These are phyloP conservation scores for Cataglyphis altisquamis DNA, from an alignment of 2,888 invertebrate species.

Conservation along the genomic window DNA sequence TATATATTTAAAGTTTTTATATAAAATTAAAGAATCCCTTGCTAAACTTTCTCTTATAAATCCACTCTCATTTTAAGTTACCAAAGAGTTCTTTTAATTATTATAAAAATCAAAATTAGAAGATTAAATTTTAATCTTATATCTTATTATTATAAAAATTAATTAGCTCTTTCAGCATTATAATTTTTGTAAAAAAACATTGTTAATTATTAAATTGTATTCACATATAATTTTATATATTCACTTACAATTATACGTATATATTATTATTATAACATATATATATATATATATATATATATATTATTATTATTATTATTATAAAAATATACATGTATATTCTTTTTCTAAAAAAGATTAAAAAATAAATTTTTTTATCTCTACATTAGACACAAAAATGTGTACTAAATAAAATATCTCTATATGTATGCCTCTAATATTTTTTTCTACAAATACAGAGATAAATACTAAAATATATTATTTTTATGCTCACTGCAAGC, in stretches of 20 bases:
- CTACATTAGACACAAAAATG: background rate
- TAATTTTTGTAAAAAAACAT: background rate
- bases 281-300: too few relatives aligned
- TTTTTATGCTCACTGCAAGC: background rate
- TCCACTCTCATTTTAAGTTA: background rate
- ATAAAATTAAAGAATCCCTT: conserved; percentile 16
- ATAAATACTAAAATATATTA: background rate
- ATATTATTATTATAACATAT: too few relatives aligned
- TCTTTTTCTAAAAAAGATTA: background rate
- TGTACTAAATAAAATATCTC: background rate
- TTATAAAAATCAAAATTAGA: background rate
- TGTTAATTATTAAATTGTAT: background rate
- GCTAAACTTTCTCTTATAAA: background rate
- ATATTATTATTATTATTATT: conserved; percentile 3
- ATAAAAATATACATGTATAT: background rate
- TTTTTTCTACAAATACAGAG: background rate
- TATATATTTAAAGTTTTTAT: background rate
- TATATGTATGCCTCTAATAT: background rate
- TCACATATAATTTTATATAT: background rate
- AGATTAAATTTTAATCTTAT: background rate
- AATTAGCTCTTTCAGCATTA: background rate
- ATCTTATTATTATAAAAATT: background rate
- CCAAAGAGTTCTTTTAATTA: conserved; percentile 16
- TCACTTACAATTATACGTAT: background rate
- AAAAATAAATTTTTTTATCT: background rate